phyloP scores from a whole-genome alignment of 2,113 vertebrate species.

The Malurus cyaneus region DNA sequence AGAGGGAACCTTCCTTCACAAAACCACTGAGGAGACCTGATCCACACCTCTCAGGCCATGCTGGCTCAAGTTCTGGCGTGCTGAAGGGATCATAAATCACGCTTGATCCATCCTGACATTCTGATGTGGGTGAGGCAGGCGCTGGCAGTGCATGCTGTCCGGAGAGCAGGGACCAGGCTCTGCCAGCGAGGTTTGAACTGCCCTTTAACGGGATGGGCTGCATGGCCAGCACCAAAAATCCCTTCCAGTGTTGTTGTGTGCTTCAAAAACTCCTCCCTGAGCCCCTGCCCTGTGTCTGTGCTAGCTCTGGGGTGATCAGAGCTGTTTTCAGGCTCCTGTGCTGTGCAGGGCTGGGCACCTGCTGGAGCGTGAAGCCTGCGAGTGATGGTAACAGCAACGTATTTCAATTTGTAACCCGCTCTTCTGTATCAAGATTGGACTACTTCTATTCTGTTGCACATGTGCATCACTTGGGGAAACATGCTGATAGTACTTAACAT shows the following conservation, averaged over 20 bases:
- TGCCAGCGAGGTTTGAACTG: not conserved
- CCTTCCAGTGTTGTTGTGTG: not conserved
- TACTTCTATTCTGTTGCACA: slow-evolving; percentile 64
- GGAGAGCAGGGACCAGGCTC: not conserved
- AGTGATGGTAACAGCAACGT: not conserved
- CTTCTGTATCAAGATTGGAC: slow-evolving; percentile 49
- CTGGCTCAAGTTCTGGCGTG: not conserved
- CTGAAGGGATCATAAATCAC: not conserved
- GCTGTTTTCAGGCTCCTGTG: not conserved
- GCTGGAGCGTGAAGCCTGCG: not conserved
- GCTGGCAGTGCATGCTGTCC: not conserved
- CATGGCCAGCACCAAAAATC: not conserved
- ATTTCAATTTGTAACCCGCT: slow-evolving; percentile 64
- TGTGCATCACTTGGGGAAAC: slow-evolving; percentile 60
- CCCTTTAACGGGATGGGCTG: not conserved
- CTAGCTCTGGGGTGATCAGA: not conserved
- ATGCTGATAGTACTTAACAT: slow-evolving; percentile 67
- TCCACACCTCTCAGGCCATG: not conserved
- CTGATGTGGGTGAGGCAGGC: not conserved
- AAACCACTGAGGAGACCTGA: not conserved
- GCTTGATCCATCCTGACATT: not conserved
- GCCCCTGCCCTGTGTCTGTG: not conserved
- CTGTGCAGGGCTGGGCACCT: not conserved
- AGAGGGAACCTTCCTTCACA: not conserved
- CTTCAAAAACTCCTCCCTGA: rapidly evolving